phyloP scores from a whole-genome alignment of 2,888 invertebrate genomes.

The Stratiomys singularior region DNA sequence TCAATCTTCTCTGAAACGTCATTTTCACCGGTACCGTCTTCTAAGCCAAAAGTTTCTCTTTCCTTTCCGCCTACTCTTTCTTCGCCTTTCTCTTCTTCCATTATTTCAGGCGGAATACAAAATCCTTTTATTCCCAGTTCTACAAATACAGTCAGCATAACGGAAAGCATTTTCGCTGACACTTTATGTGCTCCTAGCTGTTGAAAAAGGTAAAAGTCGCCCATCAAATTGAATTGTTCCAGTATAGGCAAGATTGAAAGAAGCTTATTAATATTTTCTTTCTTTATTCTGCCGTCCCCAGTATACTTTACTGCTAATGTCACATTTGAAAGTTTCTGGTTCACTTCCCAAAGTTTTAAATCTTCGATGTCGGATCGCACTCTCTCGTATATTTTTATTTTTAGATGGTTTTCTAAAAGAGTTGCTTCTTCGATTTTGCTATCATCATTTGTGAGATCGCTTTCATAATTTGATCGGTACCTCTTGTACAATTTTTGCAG shows the following conservation, averaged over 20 bases:
- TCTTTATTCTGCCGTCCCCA: slow-evolving; percentile 58
- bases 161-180: slow-evolving; percentile 83
- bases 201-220: slow-evolving; percentile 82
- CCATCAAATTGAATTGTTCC: slow-evolving; percentile 78
- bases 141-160: slow-evolving; percentile 84
- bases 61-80: slow-evolving; percentile 68
- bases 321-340: slow-evolving; percentile 65
- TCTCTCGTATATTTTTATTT: slow-evolving; percentile 72
- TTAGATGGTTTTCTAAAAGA: slow-evolving; percentile 74
- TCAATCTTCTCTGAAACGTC: slow-evolving; percentile 91
- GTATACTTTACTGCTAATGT: slow-evolving; percentile 66
- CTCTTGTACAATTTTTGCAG: slow-evolving; percentile 72
- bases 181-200: slow-evolving; percentile 82
- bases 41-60: slow-evolving; percentile 85
- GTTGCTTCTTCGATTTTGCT: slow-evolving; percentile 49
- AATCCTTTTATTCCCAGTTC: slow-evolving; percentile 90
- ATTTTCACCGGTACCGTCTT: slow-evolving; percentile 90
- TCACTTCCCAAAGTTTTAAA: slow-evolving; percentile 69
- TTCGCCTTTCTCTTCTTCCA: slow-evolving; percentile 73
- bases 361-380: slow-evolving; percentile 71
- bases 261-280: slow-evolving; percentile 56
- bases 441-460: slow-evolving; percentile 41
- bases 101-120: slow-evolving; percentile 87
- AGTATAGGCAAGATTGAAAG: slow-evolving; percentile 72
- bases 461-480: slow-evolving; percentile 56